Conservation (phyloP, 1,140 invertebrate species). For the Hyposmocoma kahamanoa region DNA sequence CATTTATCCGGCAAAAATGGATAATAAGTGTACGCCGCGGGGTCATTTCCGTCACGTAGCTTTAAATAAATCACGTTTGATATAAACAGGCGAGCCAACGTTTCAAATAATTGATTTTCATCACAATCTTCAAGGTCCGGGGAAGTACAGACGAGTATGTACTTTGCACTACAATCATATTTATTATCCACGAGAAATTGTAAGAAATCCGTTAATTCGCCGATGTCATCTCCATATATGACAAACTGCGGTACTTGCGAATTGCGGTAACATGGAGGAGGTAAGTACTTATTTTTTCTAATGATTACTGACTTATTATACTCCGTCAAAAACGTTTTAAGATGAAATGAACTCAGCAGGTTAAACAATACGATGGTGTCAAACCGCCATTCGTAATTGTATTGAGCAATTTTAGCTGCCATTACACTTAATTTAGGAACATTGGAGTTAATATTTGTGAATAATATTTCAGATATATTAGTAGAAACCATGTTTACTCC, state of each 20-base stretch:
- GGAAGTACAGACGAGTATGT: slow-evolving; percentile 33
- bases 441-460: background rate
- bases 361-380: slow-evolving; percentile 34
- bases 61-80: slow-evolving; percentile 35
- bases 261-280: background rate
- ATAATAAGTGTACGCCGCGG: slow-evolving; percentile 25
- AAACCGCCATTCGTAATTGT: slow-evolving; percentile 50
- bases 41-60: slow-evolving; percentile 10
- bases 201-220: slow-evolving; percentile 30
- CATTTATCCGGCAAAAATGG: slow-evolving; percentile 33
- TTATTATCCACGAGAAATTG: slow-evolving; percentile 24
- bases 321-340: slow-evolving; percentile 31
- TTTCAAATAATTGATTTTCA: slow-evolving; percentile 30
- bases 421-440: slow-evolving; percentile 22
- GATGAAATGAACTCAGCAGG: slow-evolving; percentile 16
- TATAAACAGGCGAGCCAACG: slow-evolving; percentile 21
- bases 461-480: no score
- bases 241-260: slow-evolving; percentile 32
- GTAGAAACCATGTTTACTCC: no score
- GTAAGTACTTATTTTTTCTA: slow-evolving; percentile 28
- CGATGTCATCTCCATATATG: slow-evolving; percentile 31
- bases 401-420: slow-evolving; percentile 37
- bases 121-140: slow-evolving; percentile 24
- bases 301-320: slow-evolving; percentile 32
- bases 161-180: slow-evolving; percentile 39